Base-by-base conservation (phyloP, 2,888 invertebrate species). In the Ennomos fuscantarius region DNA sequence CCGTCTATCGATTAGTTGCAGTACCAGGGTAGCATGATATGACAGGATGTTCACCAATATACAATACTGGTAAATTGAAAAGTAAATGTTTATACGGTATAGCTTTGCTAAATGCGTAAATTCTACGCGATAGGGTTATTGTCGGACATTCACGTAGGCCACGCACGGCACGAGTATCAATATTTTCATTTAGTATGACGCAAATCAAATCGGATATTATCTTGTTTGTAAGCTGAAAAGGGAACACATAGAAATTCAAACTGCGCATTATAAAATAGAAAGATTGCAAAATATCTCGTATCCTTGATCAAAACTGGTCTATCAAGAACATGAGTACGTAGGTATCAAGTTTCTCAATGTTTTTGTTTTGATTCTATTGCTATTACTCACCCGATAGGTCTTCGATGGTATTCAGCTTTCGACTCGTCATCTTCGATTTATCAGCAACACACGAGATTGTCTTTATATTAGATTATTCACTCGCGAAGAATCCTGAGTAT, bases 391-490 rank as follows among this genome's bases (percentile, higher is more conserved):
- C 92, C 74, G 91, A 91, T 49, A 92, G 69, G 78, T 92, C 92
- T 78, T 92, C 92, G 69, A 90, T 81, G 53, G 90, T 92, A 68
- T 91, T 92, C 73, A 92, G 78, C 72, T 92, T 92, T 70, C 86
- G 79, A 58, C 89, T 76, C 66, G 91, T 83, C 92, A 92, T 92
- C 76, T 81, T 84, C 65, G 31, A 12, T 44, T 49, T 49, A 46
- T 35, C 55, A 63, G 53, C 62, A 43, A 36, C 54, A 53, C 65
- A 64, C 56, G 50, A 46, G n/a, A 57, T 49, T 41, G 36, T 56
- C 32, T 34, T 54, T 49, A 8, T 34, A 45, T 24, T 45, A 46
- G 35, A 55, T 46, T 41, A 41, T 12, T 54, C 62, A 65, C 64
- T 62, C 53, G 54, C 49, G 52, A 34, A 24, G 34, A 31, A 50